Evolutionary conservation across 2,888 invertebrate genomes (phyloP).

Genomic region (Hipparchia sbordonii): DNA sequence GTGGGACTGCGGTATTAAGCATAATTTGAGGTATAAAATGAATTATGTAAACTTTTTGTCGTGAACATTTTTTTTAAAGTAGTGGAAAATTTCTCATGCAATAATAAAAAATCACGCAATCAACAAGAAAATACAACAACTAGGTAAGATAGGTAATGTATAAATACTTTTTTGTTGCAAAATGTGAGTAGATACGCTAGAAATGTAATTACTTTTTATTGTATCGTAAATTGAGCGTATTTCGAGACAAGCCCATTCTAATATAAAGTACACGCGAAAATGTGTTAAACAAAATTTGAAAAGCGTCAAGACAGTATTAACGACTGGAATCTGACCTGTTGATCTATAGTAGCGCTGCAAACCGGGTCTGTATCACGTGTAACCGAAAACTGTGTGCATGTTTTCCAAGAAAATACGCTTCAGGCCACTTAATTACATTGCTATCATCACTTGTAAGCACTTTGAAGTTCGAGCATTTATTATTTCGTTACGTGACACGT

Average conservation of each 20-base stretch:
- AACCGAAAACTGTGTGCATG: slow-evolving; percentile 52
- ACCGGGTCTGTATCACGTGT: slow-evolving; percentile 27
- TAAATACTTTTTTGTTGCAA: background rate
- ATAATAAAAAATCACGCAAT: background rate
- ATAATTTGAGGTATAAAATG: no score
- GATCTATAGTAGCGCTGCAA: slow-evolving; percentile 49
- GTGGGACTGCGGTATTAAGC: no score
- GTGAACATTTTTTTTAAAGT: no score
- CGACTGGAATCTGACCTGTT: slow-evolving; percentile 66
- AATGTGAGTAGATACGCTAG: background rate
- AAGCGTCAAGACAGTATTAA: slow-evolving; percentile 42
- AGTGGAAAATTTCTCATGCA: background rate
- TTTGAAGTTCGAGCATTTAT: slow-evolving; percentile 31
- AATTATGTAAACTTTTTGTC: no score
- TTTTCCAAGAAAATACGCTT: slow-evolving; percentile 49
- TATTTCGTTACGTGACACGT: slow-evolving; percentile 28
- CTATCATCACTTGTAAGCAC: slow-evolving; percentile 51
- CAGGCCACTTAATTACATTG: slow-evolving; percentile 52
- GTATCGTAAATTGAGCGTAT: slow-evolving; percentile 4
- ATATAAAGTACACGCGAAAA: slow-evolving; percentile 7
- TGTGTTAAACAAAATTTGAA: slow-evolving; percentile 22
- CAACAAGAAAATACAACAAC: background rate
- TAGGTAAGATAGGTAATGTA: background rate
- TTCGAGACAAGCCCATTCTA: background rate
- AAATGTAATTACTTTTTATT: slow-evolving; percentile 16